These are phyloP conservation scores for Pardalotus punctatus DNA, from an alignment of 2,113 vertebrate species.

Conservation along the genomic window DNA sequence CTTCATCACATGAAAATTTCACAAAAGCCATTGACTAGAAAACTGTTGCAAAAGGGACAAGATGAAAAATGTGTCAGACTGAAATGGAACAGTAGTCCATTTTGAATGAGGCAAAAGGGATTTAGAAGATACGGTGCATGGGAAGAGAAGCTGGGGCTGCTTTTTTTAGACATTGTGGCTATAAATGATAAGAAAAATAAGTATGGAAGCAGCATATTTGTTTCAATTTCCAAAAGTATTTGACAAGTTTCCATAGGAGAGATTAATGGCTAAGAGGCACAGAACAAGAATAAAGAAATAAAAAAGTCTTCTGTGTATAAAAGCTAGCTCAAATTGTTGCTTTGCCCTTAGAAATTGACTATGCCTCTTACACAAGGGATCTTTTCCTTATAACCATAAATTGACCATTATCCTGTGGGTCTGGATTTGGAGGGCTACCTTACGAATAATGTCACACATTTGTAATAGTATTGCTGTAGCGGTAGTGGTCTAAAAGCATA, in stretches of 20 bases:
- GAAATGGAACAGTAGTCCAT: not conserved
- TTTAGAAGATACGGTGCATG: not conserved
- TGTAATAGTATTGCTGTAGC: not conserved
- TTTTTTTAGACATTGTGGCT: not conserved
- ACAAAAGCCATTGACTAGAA: not conserved
- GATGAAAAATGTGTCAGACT: constrained; percentile 4
- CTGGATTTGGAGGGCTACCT: not conserved
- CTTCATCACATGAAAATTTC: not conserved
- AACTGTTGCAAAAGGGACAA: not conserved
- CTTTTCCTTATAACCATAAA: not conserved
- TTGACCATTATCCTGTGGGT: not conserved
- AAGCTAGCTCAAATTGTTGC: not conserved
- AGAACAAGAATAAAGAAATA: not conserved
- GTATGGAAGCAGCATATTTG: constrained; percentile 5
- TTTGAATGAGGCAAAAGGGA: not conserved
- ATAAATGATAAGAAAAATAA: constrained; percentile 36
- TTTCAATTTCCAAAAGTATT: constrained; percentile 31
- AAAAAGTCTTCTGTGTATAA: not conserved
- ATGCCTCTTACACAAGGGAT: not conserved
- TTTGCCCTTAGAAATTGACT: not conserved
- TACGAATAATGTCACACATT: not conserved
- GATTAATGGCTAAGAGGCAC: constrained; percentile 4
- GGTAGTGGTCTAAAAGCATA: not conserved
- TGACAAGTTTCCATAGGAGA: constrained; percentile 23
- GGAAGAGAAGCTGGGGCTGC: not conserved